Evolutionary conservation across 2,797 vertebrate species (phyloP), one percentile per base, ranked within the genome.

Genomic region (Lepilemur septentrionalis): DNA sequence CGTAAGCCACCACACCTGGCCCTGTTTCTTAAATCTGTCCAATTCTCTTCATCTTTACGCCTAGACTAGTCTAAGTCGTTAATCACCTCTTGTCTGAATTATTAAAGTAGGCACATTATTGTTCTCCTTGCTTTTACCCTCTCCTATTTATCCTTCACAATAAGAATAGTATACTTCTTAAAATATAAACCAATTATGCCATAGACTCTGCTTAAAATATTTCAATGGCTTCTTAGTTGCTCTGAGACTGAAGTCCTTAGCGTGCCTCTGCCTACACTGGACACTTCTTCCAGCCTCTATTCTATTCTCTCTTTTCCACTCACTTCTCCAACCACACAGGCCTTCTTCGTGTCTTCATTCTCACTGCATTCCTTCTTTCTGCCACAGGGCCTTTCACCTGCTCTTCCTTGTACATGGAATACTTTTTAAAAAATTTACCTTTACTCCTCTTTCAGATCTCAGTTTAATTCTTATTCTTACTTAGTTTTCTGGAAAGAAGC

Each of bases 121-220:
- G 32, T 67, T 75, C 9, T 80, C 61, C 81, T 94, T 82, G 67
- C 12, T 85, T 93, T 95, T 25, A 46, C 48, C 48, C 20, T 85
- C 55, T 73, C 30, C 41, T 78, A 22, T 92, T 88, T 80, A 93
- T 84, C 61, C 52, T 89, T 78, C 63, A 69, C 5, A 61, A 35
- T 48, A 30, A 91, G 15, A 32, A 78, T 32, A 80, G 17, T 3
- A 20, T 30, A 52, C 25, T 50, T 76, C 96, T 85, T 63, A 65
- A 97, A 97, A 85, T 82, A 87, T 78, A 96, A 85, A 89, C 20
- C 88, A 30, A 79, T 88, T 69, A 92, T 65, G 12, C 5, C 30
- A 50, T 82, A 41, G 18, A 7, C 17, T 67, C 59, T 93, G 38
- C 55, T 73, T 84, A 65, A 55, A 93, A 75, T 30, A 46, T 12